phyloP scores from a whole-genome alignment of 2,113 vertebrate species.

The Diadophis punctatus region DNA sequence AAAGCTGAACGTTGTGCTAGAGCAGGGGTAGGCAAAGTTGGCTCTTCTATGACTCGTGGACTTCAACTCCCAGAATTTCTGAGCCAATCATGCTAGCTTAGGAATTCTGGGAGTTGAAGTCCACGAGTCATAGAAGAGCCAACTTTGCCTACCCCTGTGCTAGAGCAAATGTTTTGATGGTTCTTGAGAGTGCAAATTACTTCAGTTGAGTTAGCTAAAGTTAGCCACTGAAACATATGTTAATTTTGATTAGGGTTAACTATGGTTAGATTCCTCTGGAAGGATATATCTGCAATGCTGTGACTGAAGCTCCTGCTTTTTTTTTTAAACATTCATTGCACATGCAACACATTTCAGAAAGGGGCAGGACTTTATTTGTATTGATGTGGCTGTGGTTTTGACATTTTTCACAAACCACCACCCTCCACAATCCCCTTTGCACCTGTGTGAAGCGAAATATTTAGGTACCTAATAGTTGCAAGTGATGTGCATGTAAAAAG shows the following conservation, averaged over 20 bases:
- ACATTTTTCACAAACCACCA: neutral
- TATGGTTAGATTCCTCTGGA: neutral
- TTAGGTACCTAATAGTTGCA: neutral
- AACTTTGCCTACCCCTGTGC: no score
- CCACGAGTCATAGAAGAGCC: no score
- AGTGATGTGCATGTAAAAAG: neutral
- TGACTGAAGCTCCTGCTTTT: neutral
- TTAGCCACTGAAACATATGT: neutral
- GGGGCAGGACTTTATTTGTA: neutral
- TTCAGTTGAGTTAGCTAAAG: neutral
- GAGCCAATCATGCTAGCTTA: no score
- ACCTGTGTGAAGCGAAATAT: neutral
- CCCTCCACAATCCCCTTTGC: neutral
- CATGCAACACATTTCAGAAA: neutral
- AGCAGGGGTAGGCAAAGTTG: no score
- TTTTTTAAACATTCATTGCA: neutral
- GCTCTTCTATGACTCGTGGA: no score
- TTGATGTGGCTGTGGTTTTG: neutral
- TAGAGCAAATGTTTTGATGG: neutral
- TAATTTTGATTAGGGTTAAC: neutral
- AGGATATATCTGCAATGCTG: neutral
- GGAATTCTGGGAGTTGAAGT: no score
- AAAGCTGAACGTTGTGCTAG: neutral
- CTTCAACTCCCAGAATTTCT: no score
- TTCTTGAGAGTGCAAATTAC: neutral